Evolutionary conservation across 2,113 vertebrate species (phyloP), one percentile per base, ranked within the genome.

Genomic region (Lepidothrix coronata): DNA sequence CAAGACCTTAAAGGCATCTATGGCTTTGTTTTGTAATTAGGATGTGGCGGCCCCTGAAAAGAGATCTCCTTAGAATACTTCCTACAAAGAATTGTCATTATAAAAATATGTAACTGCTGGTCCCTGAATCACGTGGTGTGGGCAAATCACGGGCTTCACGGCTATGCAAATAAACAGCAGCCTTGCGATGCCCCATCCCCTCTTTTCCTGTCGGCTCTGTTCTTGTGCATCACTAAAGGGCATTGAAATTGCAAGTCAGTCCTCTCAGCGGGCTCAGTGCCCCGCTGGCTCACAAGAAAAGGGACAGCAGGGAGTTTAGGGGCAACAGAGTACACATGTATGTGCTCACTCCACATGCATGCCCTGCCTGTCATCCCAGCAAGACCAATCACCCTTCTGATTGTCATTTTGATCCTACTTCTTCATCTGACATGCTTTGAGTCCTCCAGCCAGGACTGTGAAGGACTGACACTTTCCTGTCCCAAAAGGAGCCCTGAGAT

Each of bases 191-290:
- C 85, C 92, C 79, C 31, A 6, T 91, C 72, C 76, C 65, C 92
- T 80, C 83, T 89, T 95, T 68, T 77, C 43, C 90, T 97, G 96
- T 96, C 79, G 7, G 30, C 76, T 96, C 90, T 52, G 92, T 68
- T 96, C 95, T 94, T 31, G 93, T 91, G 88, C 85, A 84, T 96
- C 90, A 80, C 90, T 96, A 88, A 95, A 96, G 92, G 89, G 79
- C 90, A 96, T 95, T 95, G 95, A 97, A 96, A 97, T 96, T 93
- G 68, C 90, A 93, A 96, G 93, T 94, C 95, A 95, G 93, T 28
- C 57, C 75, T 94, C 93, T 86, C 95, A 84, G 95, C 1, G 1
- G 88, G 92, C 76, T 57, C 1, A 5, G 72, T 92, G 85, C 72
- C 96, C 95, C 0, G 75, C 96, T 95, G 95, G 48, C 72, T 95